These are phyloP conservation scores for Felis catus DNA, from an alignment of 2,113 vertebrate species.

Conservation along the genomic window F.catus_Fca126_mat1.0 CM031412.1:145263001-145263500, in stretches of 20 bases:
- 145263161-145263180: not conserved
- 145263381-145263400: not conserved
- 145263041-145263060: not conserved
- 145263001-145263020: not conserved
- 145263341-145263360: not conserved
- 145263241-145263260: not conserved
- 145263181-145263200: not conserved
- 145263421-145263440: not conserved
- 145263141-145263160: not conserved
- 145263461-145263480: not conserved
- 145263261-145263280: not conserved
- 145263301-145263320: not conserved
- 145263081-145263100: not conserved
- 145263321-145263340: not conserved
- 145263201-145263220: not conserved
- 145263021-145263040: not conserved
- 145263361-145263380: not conserved
- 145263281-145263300: not conserved
- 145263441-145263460: not conserved
- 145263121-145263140: not conserved
- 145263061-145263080: not conserved
- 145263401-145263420: not conserved
- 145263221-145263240: not conserved
- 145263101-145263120: not conserved
- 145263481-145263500: not conserved